Conservation (phyloP, 2,113 vertebrate species). For the Vireo altiloquus region DNA sequence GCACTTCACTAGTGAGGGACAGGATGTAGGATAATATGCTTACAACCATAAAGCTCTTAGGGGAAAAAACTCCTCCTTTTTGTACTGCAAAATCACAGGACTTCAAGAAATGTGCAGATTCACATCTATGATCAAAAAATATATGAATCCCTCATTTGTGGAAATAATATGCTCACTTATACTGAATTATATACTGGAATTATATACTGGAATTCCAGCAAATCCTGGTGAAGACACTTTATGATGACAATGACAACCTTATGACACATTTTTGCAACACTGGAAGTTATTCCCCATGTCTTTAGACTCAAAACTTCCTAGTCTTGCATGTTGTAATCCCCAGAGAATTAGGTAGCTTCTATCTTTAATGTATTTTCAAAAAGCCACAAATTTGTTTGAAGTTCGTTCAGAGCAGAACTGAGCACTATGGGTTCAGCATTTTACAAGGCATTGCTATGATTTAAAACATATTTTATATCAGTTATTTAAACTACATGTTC, state of each 20-base stretch:
- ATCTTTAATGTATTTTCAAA: not conserved
- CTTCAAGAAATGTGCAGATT: not conserved
- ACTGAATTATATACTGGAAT: not conserved
- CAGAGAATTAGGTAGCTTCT: not conserved
- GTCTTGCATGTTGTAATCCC: not conserved
- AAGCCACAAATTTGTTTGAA: not conserved
- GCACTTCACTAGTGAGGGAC: not conserved
- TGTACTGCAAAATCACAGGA: not conserved
- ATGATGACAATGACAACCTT: not conserved
- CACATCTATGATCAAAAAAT: not conserved
- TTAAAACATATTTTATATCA: not conserved
- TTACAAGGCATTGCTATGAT: not conserved
- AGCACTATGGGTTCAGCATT: not conserved
- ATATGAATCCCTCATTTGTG: not conserved
- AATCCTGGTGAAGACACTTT: not conserved
- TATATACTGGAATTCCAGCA: not conserved
- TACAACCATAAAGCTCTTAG: rapidly evolving
- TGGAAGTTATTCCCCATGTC: not conserved
- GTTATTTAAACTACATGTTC: not conserved
- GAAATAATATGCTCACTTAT: not conserved
- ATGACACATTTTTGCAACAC: not conserved
- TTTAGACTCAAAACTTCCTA: not conserved
- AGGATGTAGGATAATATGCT: not conserved
- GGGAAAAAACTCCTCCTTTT: not conserved
- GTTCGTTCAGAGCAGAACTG: not conserved